Conservation (phyloP, 2,888 invertebrate genomes). For the Helobdella robusta region DNA sequence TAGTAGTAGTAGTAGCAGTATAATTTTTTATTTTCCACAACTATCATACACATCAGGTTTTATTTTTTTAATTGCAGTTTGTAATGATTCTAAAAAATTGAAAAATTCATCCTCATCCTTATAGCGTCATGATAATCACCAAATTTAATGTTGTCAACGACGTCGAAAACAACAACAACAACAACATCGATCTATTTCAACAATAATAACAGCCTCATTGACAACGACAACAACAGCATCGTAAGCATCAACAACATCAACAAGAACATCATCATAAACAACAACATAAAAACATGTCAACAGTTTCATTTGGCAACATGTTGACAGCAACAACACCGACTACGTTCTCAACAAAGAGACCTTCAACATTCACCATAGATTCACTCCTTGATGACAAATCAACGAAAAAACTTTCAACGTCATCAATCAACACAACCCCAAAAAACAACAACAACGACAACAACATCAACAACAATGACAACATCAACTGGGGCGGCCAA, state of each 20-base stretch:
- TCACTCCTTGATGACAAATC: constrained; percentile 21
- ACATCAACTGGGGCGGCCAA: background rate
- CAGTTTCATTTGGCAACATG: background rate
- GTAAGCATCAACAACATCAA: no score
- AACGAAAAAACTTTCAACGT: background rate
- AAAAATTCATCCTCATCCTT: no score
- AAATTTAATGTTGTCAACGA: no score
- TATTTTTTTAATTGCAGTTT: no score
- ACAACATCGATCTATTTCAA: no score
- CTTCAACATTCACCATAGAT: constrained; percentile 28
- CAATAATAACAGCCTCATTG: no score
- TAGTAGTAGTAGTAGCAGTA: background rate
- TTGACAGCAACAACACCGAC: constrained; percentile 1
- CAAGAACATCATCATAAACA: constrained; percentile 5
- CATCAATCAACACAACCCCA: background rate
- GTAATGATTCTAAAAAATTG: no score
- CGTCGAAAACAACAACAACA: no score
- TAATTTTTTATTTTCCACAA: background rate
- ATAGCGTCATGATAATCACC: no score
- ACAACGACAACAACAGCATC: no score
- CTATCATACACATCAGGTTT: background rate
- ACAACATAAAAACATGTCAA: background rate
- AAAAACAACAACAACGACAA: constrained; percentile 4
- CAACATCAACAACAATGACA: background rate
- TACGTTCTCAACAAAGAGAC: constrained; percentile 15